phyloP scores from a whole-genome alignment of 2,797 vertebrate genomes.

The Lacerta bilineata region DNA sequence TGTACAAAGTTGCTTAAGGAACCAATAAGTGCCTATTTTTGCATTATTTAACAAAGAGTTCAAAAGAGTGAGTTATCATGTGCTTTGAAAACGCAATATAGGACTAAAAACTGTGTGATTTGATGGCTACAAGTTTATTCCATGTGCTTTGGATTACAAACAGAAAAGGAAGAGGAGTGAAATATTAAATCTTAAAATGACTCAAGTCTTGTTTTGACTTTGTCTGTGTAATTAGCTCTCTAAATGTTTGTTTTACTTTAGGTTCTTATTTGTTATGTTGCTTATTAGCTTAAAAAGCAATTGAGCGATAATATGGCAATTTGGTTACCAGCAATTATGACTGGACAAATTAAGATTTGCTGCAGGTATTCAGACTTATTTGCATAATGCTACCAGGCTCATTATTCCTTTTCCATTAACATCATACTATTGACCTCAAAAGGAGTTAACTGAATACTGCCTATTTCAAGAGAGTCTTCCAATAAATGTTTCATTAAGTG shows the following conservation, averaged over 20 bases:
- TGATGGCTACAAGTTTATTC: slow-evolving; percentile 39
- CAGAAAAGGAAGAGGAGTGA: slow-evolving; percentile 28
- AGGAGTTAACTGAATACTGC: slow-evolving; percentile 38
- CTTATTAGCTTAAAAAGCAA: slow-evolving; percentile 53
- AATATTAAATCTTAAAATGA: slow-evolving; percentile 42
- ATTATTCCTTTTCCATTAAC: slow-evolving; percentile 56
- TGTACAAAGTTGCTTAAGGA: background rate
- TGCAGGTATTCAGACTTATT: slow-evolving; percentile 41
- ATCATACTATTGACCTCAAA: slow-evolving; percentile 15
- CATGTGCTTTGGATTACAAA: slow-evolving; percentile 36
- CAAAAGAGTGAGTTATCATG: background rate
- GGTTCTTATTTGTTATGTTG: slow-evolving; percentile 53
- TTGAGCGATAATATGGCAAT: slow-evolving; percentile 51
- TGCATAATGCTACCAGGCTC: slow-evolving; percentile 26
- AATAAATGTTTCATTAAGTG: slow-evolving; percentile 64
- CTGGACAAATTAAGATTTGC: slow-evolving; percentile 54
- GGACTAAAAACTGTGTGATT: slow-evolving; percentile 41
- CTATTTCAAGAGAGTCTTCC: slow-evolving; percentile 22
- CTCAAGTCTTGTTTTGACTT: slow-evolving; percentile 30
- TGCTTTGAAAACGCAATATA: background rate
- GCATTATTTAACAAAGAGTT: no score
- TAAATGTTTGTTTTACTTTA: slow-evolving; percentile 41
- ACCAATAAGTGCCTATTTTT: slow-evolving; percentile 47
- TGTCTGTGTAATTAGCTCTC: slow-evolving; percentile 25
- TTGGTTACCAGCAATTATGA: slow-evolving; percentile 35